Percentiles rank a stretch among this genome's conserved stretches.
phyloP scores from a whole-genome alignment of 1,140 invertebrate species.

The Scaptomyza graminum region DNA sequence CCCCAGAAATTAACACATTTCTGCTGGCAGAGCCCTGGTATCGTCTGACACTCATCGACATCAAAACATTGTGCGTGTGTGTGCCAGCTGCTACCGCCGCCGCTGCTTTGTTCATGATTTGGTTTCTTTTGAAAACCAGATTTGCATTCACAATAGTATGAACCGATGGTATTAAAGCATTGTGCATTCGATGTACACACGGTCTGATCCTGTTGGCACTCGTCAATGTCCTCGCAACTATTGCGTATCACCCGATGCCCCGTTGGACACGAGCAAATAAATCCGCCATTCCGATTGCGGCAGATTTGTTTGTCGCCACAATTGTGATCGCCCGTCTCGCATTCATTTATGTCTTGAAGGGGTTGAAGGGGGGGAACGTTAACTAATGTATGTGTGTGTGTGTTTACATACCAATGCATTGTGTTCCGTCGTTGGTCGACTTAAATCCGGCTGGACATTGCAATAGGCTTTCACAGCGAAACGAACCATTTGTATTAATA shows the following conservation, averaged over 20 bases:
- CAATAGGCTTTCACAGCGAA: constrained; percentile 85
- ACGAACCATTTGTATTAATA: constrained; percentile 85
- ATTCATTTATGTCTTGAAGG: constrained; percentile 88
- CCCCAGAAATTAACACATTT: constrained; percentile 94
- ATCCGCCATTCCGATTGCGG: constrained; percentile 90
- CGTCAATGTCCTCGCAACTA: constrained; percentile 94
- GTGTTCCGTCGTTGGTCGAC: constrained; percentile 82
- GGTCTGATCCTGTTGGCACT: constrained; percentile 87
- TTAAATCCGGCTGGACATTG: constrained; percentile 85
- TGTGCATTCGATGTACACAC: constrained; percentile 86
- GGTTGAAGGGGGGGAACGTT: no score
- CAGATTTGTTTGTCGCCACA: constrained; percentile 90
- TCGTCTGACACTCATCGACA: constrained; percentile 87
- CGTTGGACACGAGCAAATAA: constrained; percentile 89
- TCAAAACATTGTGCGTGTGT: constrained; percentile 85
- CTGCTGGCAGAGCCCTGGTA: constrained; percentile 90
- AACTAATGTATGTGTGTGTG: neutral
- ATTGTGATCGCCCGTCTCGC: constrained; percentile 86
- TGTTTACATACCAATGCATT: constrained; percentile 81
- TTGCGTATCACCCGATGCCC: constrained; percentile 87
- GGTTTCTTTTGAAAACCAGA: constrained; percentile 88
- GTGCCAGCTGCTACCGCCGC: constrained; percentile 61
- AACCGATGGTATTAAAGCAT: constrained; percentile 92
- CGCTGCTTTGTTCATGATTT: neutral
- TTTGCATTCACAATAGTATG: constrained; percentile 92